Base-by-base conservation (phyloP, 2,888 invertebrate species). In the Lordiphosa andalusiaca region DNA sequence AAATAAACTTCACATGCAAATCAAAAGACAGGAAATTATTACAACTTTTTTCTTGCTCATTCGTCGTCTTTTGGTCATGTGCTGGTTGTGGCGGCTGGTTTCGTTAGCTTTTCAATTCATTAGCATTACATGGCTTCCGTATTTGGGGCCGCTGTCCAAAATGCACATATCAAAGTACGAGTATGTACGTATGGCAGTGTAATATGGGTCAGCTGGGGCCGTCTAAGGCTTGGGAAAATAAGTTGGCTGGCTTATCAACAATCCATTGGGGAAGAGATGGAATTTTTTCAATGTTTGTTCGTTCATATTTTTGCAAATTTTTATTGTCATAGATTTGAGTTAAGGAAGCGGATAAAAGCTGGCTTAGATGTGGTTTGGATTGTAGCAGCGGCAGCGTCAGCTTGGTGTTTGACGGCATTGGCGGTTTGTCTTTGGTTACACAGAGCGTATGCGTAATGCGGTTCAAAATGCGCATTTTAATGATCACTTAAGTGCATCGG, bases 101-200 rank as follows among this genome's bases (percentile, higher is more conserved):
- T 67, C 12, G 40, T 42, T 55, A 35, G 44, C 33, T 39, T 56
- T 62, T 72, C 53, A 64, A 85, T 85, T 78, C 85, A 85, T 78
- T 85, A 85, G 84, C 80, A 80, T 83, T 85, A 67, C 76, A 83
- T 55, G 76, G 84, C 78, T 85, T 78, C 78, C 85, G 78, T 78
- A 78, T 85, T 80, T 75, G 76, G 84, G 10, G 30, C 60, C 62
- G 38, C 55, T 69, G 73, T 48, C 57, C 73, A 63, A 58, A 36
- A 38, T 25, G 7, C 41, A 4, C 7, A 13, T 13, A 13, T 16
- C 35, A 23, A 60, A 44, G 44, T 33, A 2, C n/a, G 2, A 10
- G 6, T 3, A 40, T 39, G 19, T 7, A 19, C 2, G 30, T 2
- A 16, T 19, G 19, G 19, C 3, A 19, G 30, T 30, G n/a, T n/a